A percentile compares a stretch with the other conserved stretches of the same genome.
These are phyloP conservation scores for Rhingia campestris DNA, from an alignment of 2,888 invertebrate genomes.

Conservation along the genomic window DNA sequence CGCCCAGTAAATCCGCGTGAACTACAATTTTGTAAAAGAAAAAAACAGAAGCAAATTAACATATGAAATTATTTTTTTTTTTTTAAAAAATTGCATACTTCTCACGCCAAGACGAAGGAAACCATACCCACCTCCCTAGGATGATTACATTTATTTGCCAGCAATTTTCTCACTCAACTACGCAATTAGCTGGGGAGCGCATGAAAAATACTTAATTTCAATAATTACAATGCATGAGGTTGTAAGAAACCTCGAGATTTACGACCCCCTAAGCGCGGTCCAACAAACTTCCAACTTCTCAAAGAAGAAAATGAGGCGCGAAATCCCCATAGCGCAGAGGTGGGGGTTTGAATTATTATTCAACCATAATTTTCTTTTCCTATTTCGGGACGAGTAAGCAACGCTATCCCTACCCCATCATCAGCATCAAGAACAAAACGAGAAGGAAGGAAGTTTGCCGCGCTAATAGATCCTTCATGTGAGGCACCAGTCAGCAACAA, in stretches of 20 bases:
- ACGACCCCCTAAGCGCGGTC: conserved; percentile 32
- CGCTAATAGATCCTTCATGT: conserved; percentile 60
- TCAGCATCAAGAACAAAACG: background rate
- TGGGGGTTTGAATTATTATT: conserved; percentile 48
- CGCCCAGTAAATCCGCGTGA: background rate
- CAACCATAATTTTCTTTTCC: conserved; percentile 49
- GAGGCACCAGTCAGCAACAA: conserved; percentile 3
- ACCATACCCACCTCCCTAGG: background rate
- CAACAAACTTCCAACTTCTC: background rate
- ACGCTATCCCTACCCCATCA: conserved; percentile 6
- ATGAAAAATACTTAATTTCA: conserved; percentile 70
- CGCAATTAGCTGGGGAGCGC: conserved; percentile 46
- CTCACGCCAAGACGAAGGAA: conserved; percentile 42
- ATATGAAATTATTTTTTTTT: conserved; percentile 46
- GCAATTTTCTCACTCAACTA: conserved; percentile 60
- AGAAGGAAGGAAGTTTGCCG: conserved; percentile 30
- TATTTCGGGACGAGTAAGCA: conserved; percentile 31
- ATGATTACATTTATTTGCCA: conserved; percentile 67
- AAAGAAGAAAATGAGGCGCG: background rate
- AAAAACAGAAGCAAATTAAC: conserved; percentile 27
- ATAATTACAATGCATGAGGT: conserved; percentile 69
- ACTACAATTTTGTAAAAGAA: conserved; percentile 23
- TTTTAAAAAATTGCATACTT: background rate
- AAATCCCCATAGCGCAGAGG: background rate
- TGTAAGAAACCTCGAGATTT: conserved; percentile 53